These are phyloP conservation scores for Leucophenga montana DNA, from an alignment of 2,888 invertebrate species.

Conservation along the genomic window DNA sequence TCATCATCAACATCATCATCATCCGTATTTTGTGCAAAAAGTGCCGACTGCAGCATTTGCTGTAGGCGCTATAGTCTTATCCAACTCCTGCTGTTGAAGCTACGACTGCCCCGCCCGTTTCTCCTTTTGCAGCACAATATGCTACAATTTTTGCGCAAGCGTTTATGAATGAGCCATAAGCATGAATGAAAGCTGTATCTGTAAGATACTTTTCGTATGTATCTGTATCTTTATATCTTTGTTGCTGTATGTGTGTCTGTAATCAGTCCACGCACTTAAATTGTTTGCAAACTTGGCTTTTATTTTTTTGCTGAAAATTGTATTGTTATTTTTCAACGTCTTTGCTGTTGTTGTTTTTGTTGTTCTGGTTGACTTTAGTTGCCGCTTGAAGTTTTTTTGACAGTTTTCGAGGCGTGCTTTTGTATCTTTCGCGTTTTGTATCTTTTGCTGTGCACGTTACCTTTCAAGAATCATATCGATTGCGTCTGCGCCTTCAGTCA, in stretches of 20 bases:
- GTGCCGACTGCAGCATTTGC: background rate
- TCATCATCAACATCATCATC: background rate
- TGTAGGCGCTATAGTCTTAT: background rate
- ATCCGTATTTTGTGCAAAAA: background rate
- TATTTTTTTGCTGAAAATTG: slow-evolving; percentile 18
- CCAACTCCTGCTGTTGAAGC: background rate
- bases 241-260: slow-evolving; percentile 8
- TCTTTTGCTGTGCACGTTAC: too few species aligned
- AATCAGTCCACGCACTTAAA: slow-evolving; percentile 68
- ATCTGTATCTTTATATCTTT: slow-evolving; percentile 31
- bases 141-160: slow-evolving; percentile 16
- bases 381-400: slow-evolving; percentile 49
- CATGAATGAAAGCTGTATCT: slow-evolving; percentile 38
- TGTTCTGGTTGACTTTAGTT: slow-evolving; percentile 54
- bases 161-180: slow-evolving; percentile 25
- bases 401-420: slow-evolving; percentile 61
- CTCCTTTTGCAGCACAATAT: too few species aligned
- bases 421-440: slow-evolving; percentile 1
- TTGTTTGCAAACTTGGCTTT: slow-evolving; percentile 53
- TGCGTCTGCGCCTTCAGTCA: slow-evolving; percentile 13
- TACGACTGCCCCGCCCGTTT: background rate
- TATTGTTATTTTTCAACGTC: slow-evolving; percentile 29
- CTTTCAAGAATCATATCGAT: slow-evolving; percentile 45
- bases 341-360: slow-evolving; percentile 38
- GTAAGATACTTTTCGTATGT: slow-evolving; percentile 36